A percentile compares a stretch with the other conserved stretches of the same genome.
phyloP scores from a whole-genome alignment of 2,113 vertebrate genomes.

The Sceloporus undulatus region DNA sequence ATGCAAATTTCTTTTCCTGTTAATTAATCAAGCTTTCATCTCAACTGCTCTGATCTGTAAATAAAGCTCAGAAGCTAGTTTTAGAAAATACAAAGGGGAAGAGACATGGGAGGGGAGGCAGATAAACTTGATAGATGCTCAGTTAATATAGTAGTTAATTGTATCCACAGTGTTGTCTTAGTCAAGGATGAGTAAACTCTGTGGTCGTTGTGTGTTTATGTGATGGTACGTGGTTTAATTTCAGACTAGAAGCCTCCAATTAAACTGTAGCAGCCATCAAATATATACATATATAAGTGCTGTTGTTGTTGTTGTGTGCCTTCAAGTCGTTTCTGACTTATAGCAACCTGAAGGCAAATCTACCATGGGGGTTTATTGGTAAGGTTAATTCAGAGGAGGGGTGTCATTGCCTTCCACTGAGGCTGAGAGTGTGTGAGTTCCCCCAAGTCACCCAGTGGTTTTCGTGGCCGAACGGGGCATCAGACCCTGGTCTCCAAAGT shows the following conservation, averaged over 20 bases:
- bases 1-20: slow-evolving; percentile 60
- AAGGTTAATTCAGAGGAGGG: too few species aligned
- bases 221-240: slow-evolving; percentile 70
- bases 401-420: too few species aligned
- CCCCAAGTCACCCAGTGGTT: too few species aligned
- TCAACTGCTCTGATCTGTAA: slow-evolving; percentile 65
- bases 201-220: slow-evolving; percentile 53
- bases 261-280: slow-evolving; percentile 73
- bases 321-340: too few species aligned
- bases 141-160: slow-evolving; percentile 69
- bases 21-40: slow-evolving; percentile 76
- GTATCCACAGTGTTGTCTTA: slow-evolving; percentile 74
- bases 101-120: slow-evolving; percentile 8
- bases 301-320: too few species aligned
- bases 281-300: slow-evolving; percentile 14
- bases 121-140: slow-evolving; percentile 32
- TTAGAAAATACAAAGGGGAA: slow-evolving; percentile 58
- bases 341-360: too few species aligned
- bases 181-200: slow-evolving; percentile 73
- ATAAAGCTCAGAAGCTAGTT: slow-evolving; percentile 64
- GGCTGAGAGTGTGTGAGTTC: too few species aligned
- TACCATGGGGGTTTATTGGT: too few species aligned
- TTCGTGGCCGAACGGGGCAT: too few species aligned
- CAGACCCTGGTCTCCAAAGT: too few species aligned
- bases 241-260: slow-evolving; percentile 65